A percentile compares a stretch with the other conserved stretches of the same genome.
These are phyloP conservation scores for Anticlea derivata DNA, from an alignment of 2,888 invertebrate genomes.

Conservation along the genomic window DNA sequence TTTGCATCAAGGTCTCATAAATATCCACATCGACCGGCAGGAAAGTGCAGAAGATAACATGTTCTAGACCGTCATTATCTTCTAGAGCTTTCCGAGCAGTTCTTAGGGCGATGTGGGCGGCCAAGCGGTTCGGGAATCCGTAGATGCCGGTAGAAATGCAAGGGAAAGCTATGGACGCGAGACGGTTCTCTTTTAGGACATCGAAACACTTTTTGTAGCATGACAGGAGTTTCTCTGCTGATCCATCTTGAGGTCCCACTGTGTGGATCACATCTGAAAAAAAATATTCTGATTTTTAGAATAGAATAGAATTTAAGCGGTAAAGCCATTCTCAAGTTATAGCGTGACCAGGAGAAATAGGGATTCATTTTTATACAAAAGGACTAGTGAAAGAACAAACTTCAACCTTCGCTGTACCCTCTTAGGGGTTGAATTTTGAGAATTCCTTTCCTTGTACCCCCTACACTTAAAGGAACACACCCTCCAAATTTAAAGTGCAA, in stretches of 20 bases:
- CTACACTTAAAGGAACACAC: no score
- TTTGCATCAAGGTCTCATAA: constrained; percentile 88
- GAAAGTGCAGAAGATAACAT: constrained; percentile 92
- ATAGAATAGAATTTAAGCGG: no score
- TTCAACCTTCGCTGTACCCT: no score
- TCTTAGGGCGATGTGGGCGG: constrained; percentile 89
- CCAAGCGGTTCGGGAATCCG: constrained; percentile 91
- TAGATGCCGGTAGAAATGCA: constrained; percentile 97
- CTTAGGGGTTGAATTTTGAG: no score
- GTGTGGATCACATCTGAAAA: constrained; percentile 94
- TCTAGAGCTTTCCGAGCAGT: constrained; percentile 87
- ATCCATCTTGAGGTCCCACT: constrained; percentile 92
- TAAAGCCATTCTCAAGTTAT: no score
- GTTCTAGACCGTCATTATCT: constrained; percentile 81
- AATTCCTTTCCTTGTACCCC: no score
- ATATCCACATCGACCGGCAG: constrained; percentile 87
- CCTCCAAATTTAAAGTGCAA: no score
- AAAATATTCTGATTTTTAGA: constrained; percentile 1
- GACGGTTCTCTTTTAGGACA: constrained; percentile 77
- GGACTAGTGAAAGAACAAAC: no score
- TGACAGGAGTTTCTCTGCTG: constrained; percentile 84
- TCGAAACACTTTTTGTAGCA: constrained; percentile 89
- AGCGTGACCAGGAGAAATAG: no score
- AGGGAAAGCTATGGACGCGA: constrained; percentile 91
- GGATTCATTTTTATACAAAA: no score